Percentiles rank a stretch among this genome's conserved stretches.
These are phyloP conservation scores for Lordiphosa stackelbergi DNA, from an alignment of 1,140 invertebrate genomes.

Conservation along the genomic window DNA sequence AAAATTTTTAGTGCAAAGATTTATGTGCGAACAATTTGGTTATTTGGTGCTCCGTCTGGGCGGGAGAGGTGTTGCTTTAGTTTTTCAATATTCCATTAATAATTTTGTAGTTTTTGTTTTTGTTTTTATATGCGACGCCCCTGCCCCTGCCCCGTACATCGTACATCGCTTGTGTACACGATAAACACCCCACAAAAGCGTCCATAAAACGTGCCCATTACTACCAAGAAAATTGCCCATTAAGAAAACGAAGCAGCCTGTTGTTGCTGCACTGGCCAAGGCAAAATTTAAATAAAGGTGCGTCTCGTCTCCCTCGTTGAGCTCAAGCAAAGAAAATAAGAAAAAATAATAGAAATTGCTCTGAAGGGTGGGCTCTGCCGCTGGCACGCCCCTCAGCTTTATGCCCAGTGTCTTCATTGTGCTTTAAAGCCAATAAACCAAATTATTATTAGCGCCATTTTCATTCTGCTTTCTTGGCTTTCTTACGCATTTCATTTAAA, in stretches of 20 bases:
- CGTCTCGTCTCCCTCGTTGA: slow-evolving; percentile 47
- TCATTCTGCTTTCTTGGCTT: slow-evolving; percentile 34
- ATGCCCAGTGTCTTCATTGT: slow-evolving; percentile 61
- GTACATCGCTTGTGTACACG: slow-evolving; percentile 28
- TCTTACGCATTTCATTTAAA: slow-evolving; percentile 70
- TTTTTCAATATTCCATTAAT: too few species aligned
- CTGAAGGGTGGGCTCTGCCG: slow-evolving; percentile 14
- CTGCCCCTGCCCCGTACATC: too few species aligned
- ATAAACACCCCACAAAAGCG: slow-evolving; percentile 77
- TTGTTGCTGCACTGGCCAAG: slow-evolving; percentile 37
- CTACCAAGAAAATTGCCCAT: slow-evolving; percentile 75
- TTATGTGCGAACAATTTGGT: slow-evolving; percentile 73
- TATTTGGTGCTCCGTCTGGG: background rate
- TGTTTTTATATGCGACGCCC: slow-evolving; percentile 3
- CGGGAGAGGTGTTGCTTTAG: slow-evolving; percentile 8
- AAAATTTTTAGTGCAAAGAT: slow-evolving; percentile 75
- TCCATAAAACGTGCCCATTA: slow-evolving; percentile 76
- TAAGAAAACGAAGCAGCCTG: slow-evolving; percentile 62
- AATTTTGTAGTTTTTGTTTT: slow-evolving; percentile 5
- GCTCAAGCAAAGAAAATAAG: slow-evolving; percentile 43
- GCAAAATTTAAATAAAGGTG: slow-evolving; percentile 75
- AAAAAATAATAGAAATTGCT: slow-evolving; percentile 54
- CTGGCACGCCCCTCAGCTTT: slow-evolving; percentile 49
- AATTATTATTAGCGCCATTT: slow-evolving; percentile 77
- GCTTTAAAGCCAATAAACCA: slow-evolving; percentile 76